phyloP scores from a whole-genome alignment of 2,797 vertebrate species.

The Micropoecilia bifurca region DNA sequence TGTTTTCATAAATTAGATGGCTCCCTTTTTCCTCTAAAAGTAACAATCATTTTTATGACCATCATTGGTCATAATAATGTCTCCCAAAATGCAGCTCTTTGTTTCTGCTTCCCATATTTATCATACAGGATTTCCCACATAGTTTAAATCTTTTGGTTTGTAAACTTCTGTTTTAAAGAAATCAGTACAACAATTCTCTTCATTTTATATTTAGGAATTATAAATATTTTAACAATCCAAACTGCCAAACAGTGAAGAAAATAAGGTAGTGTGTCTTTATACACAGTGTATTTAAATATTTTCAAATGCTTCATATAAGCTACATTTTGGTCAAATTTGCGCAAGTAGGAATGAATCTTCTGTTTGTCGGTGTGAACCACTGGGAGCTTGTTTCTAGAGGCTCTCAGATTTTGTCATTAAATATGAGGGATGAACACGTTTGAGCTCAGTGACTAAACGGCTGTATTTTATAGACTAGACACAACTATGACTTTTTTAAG shows the following conservation, averaged over 20 bases:
- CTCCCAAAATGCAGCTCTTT: neutral
- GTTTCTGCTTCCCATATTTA: neutral
- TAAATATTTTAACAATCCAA: neutral
- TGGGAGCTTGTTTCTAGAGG: constrained; percentile 57
- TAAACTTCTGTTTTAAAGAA: neutral
- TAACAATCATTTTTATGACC: neutral
- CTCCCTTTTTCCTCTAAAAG: neutral
- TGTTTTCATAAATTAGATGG: too few relatives aligned
- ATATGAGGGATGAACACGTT: constrained; percentile 49
- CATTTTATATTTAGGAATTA: neutral
- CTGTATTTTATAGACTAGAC: constrained; percentile 80
- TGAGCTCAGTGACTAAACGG: constrained; percentile 68
- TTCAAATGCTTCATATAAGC: constrained; percentile 53
- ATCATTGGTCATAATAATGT: neutral
- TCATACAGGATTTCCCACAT: neutral
- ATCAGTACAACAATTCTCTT: neutral
- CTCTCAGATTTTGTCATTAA: constrained; percentile 54
- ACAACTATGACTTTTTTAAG: constrained; percentile 60
- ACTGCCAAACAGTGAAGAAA: neutral
- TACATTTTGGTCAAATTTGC: constrained; percentile 46
- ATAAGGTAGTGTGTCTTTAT: neutral
- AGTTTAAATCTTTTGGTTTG: neutral
- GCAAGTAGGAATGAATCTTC: constrained; percentile 50
- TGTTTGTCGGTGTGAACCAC: constrained; percentile 56
- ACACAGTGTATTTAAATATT: neutral